These are phyloP conservation scores for Leptopterna dolabrata DNA, from an alignment of 2,888 invertebrate genomes.

Conservation along the genomic window DNA sequence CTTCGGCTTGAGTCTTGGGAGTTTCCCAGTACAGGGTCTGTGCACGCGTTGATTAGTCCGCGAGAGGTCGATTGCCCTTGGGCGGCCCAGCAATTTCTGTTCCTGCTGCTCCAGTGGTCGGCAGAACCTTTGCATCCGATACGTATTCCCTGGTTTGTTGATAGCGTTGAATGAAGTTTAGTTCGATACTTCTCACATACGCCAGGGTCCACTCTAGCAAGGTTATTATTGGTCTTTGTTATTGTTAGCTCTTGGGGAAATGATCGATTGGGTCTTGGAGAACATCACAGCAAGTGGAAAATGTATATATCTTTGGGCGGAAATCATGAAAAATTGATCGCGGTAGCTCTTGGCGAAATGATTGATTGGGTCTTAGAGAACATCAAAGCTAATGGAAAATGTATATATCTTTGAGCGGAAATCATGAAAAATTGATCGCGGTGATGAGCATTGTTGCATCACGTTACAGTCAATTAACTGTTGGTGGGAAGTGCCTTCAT, in stretches of 20 bases:
- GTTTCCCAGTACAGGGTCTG: slow-evolving; percentile 20
- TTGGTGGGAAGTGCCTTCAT: too few relatives aligned
- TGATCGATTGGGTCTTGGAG: background rate
- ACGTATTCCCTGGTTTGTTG: background rate
- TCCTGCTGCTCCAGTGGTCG: background rate
- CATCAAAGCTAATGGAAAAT: background rate
- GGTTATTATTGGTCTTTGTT: background rate
- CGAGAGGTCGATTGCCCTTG: background rate
- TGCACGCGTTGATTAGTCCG: slow-evolving; percentile 10
- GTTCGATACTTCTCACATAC: background rate
- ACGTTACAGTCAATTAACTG: too few relatives aligned
- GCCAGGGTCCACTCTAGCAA: background rate
- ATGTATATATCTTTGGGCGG: background rate
- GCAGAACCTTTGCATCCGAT: background rate
- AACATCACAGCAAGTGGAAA: background rate
- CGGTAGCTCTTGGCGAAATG: background rate
- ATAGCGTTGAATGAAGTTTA: background rate
- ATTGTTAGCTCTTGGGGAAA: background rate
- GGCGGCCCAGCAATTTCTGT: background rate
- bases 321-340: too few relatives aligned
- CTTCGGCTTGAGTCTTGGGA: background rate
- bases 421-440: too few relatives aligned
- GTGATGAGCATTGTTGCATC: too few relatives aligned
- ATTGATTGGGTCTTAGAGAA: background rate
- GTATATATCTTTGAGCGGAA: background rate